Evolutionary conservation across 2,888 invertebrate species (phyloP), one percentile per base, ranked within the genome.

Genomic region (Oxystoma pomonae): DNA sequence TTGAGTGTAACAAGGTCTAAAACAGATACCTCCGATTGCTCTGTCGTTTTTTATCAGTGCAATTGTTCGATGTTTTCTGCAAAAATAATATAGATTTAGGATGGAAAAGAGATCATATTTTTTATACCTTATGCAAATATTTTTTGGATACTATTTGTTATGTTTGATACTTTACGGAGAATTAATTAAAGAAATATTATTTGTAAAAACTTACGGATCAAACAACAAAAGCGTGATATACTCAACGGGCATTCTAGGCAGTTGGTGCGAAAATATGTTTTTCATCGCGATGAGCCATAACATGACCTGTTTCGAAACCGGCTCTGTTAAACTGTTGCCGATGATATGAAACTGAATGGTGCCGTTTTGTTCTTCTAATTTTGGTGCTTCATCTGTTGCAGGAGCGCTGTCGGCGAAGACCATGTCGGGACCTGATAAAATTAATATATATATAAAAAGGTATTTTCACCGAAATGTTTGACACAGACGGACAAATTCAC

Each of bases 1-100:
- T 82, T 90, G 97, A 1, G 91, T 88, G 16, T 91, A 88, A 79
- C 98, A 99, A 74, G 94, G 94, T 35, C 98, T 86, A 77, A 98
- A 99, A 76, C 98, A 98, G 71, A 99, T 98, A 0, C 98, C 98
- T 1, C 98, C 99, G 64, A 99, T 97, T 0, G 98, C 96, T 69
- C 91, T 85, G 63, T 90, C 90, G 74, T 94, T 92, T 78, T 97
- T 97, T 50, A 98, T 90, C 2, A 98, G 79, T 0, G 94, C 94
- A 64, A 98, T 78, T 0, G 96, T 96, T 77, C 93, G 92, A 82
- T 98, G 98, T 81, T 97, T 97, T 9, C 92, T 92, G 79, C 59
- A 63, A 66, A 59, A 58, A 20, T 16, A 20, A 61, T n/a, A n/a
- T 50, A 50, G 50, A 50, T 50, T 50, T 12, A 9, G 9, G 50